Evolutionary conservation across 2,113 vertebrate species (phyloP), one percentile per base, ranked within the genome.

Genomic region (Rhipidura dahli): DNA sequence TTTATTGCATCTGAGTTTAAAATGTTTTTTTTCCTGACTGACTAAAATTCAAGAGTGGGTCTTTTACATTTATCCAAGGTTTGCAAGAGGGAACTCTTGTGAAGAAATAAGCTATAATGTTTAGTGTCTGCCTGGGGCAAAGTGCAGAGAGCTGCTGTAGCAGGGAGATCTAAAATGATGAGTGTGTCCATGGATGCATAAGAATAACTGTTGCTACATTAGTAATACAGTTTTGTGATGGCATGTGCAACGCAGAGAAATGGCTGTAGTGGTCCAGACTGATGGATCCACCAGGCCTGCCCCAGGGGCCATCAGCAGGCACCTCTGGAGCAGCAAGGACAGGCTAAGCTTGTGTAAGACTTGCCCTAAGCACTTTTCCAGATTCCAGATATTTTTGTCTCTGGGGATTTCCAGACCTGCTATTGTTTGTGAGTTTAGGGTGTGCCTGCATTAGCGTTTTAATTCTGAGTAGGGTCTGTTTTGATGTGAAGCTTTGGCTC

Each of bases 251-350:
- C 54, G 23, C n/a, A 54, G 33, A 49, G 37, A 35, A 75, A 26
- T 85, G 30, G 7, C 60, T 64, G 35, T 87, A 71, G 27, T 13
- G 13, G 12, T 87, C 47, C 30, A 50, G 23, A 4, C 7, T 1
- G 4, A 12, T 5, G 11, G 20, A 59, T 42, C 56, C 61, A 10
- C 47, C 0, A 0, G 11, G 26, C 37, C 54, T 50, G 51, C 35
- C 0, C 0, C 56, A 21, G 35, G 30, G 51, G 17, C 78, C 50
- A 8, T n/a, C 47, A 44, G n/a, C 50, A 70, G 39, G 42, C 7
- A 6, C 12, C 33, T 15, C 0, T 0, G 26, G 45, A 94, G 10
- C 31, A n/a, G n/a, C 0, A 0, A 21, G 37, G 23, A 42, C 31
- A 57, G 63, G 20, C 40, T 86, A 5, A 61, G 33, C 45, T 89